Conservation (phyloP, 2,888 invertebrate species). For the Dioctria rufipes region DNA sequence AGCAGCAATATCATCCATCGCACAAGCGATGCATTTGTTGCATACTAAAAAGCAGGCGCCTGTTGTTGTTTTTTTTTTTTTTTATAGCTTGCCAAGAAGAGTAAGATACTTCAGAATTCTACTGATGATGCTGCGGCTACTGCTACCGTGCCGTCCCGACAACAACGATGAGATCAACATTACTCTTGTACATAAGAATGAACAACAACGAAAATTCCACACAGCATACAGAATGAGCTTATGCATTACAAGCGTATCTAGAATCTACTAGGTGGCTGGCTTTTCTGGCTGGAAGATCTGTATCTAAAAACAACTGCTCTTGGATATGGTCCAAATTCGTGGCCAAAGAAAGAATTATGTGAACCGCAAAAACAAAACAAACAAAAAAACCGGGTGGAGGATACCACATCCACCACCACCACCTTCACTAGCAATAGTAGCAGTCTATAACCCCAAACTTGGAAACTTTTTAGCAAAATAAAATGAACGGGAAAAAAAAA, state of each 20-base stretch:
- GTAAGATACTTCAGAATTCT: no score
- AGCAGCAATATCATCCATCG: background rate
- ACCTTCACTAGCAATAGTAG: background rate
- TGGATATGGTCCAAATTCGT: constrained; percentile 28
- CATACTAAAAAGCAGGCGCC: constrained; percentile 34
- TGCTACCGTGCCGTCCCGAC: background rate
- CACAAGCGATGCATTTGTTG: constrained; percentile 27
- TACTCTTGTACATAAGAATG: background rate
- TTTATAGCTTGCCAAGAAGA: background rate
- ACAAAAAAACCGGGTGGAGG: background rate
- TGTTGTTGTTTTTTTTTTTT: no score
- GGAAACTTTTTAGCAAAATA: background rate
- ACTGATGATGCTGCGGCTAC: background rate
- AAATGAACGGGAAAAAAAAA: background rate
- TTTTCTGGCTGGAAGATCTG: background rate
- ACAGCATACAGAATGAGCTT: background rate
- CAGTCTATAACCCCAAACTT: background rate
- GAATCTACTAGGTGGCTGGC: constrained; percentile 19
- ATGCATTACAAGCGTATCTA: background rate
- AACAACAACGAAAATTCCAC: constrained; percentile 7
- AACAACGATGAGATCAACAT: background rate
- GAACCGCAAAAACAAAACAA: background rate
- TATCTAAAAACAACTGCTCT: background rate
- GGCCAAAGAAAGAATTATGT: constrained; percentile 26
- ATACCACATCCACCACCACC: no score